These are phyloP conservation scores for Heliornis fulica DNA, from an alignment of 2,113 vertebrate genomes.

Conservation along the genomic window DNA sequence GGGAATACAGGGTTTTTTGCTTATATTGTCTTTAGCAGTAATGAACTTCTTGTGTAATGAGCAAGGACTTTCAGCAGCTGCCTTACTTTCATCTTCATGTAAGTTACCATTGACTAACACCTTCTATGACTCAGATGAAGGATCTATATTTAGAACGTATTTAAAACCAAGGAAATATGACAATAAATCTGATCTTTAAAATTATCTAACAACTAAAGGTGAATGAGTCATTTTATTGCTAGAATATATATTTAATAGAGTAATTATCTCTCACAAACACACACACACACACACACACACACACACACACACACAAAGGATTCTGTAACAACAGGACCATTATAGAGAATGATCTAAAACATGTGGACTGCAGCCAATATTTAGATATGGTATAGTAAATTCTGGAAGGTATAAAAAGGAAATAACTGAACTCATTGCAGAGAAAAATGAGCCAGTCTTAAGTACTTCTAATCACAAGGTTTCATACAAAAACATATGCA, in stretches of 20 bases:
- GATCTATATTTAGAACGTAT: background rate
- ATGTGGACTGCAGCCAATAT: slow-evolving; percentile 65
- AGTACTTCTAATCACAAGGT: slow-evolving; percentile 48
- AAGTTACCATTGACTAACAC: background rate
- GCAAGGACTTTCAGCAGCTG: background rate
- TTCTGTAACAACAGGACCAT: slow-evolving; percentile 60
- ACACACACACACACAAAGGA: slow-evolving; percentile 33
- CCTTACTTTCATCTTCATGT: background rate
- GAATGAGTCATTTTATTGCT: background rate
- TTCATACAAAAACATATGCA: slow-evolving; percentile 42
- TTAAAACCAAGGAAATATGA: background rate
- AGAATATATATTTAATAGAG: background rate
- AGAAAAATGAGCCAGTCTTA: slow-evolving; percentile 59
- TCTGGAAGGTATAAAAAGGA: slow-evolving; percentile 68
- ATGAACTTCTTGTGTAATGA: background rate
- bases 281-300: background rate
- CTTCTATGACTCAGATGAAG: background rate
- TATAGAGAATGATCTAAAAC: slow-evolving; percentile 70
- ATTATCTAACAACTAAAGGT: background rate
- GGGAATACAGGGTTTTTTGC: background rate
- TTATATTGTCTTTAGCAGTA: background rate
- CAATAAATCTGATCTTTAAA: background rate
- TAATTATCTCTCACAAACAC: too few relatives aligned
- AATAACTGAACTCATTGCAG: slow-evolving; percentile 62
- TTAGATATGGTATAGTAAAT: slow-evolving; percentile 69